phyloP scores from a whole-genome alignment of 2,113 vertebrate species.

The Aegypius monachus region DNA sequence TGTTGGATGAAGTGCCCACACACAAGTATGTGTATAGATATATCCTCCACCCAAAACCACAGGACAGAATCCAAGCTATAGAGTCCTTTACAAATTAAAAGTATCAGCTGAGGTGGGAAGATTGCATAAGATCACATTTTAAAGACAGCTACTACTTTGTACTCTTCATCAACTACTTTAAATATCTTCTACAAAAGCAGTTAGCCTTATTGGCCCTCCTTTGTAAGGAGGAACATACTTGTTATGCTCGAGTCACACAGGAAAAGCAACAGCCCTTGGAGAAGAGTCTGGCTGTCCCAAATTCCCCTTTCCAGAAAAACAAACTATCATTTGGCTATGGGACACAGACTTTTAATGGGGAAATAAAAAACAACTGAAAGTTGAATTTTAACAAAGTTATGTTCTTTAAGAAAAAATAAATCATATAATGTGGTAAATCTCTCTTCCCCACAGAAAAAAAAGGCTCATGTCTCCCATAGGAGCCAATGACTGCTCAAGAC shows the following conservation, averaged over 20 bases:
- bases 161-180: neutral
- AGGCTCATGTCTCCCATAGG: neutral
- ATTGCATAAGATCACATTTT: neutral
- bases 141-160: neutral
- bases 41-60: neutral
- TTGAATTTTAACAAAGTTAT: neutral
- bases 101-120: neutral
- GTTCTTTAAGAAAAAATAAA: neutral
- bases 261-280: neutral
- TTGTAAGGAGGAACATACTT: neutral
- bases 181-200: neutral
- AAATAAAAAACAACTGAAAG: neutral
- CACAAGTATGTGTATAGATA: fast-evolving
- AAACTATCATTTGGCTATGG: neutral
- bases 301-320: neutral
- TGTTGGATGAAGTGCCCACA: neutral
- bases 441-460: neutral
- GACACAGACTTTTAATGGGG: neutral
- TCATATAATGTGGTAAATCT: neutral
- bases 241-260: neutral
- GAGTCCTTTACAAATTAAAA: neutral
- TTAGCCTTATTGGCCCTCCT: neutral
- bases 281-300: neutral
- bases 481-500: neutral
- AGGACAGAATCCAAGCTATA: neutral